A percentile compares a stretch with the other conserved stretches of the same genome.
Conservation (phyloP, 2,797 vertebrate genomes). For the Syngnathus rostellatus region DNA sequence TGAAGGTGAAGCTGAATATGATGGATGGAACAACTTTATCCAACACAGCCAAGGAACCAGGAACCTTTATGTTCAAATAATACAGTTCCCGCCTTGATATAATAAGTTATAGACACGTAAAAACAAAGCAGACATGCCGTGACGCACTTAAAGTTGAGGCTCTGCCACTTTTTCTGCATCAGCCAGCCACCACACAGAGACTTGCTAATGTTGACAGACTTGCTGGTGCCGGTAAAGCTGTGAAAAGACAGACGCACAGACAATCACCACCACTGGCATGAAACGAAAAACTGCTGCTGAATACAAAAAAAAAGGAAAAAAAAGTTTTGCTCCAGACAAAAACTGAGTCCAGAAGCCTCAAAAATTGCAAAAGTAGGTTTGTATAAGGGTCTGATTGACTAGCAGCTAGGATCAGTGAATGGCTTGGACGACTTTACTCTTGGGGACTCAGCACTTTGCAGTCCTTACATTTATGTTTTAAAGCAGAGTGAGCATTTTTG, state of each 20-base stretch:
- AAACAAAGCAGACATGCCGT: conserved; percentile 34
- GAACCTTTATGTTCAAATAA: conserved; percentile 35
- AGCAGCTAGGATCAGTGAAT: conserved; percentile 18
- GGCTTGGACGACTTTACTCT: conserved; percentile 14
- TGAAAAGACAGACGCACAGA: conserved; percentile 37
- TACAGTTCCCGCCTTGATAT: conserved; percentile 16
- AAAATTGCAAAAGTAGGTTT: conserved; percentile 28
- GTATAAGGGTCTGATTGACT: conserved; percentile 22
- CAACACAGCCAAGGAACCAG: conserved; percentile 9
- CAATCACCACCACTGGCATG: conserved; percentile 38
- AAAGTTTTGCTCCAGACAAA: conserved; percentile 14
- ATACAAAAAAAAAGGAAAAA: conserved; percentile 13
- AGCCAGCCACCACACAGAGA: conserved; percentile 48
- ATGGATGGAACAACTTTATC: no score
- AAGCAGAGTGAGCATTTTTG: conserved; percentile 31
- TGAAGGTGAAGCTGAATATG: not conserved
- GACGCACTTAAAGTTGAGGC: conserved; percentile 69
- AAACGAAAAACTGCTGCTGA: conserved; percentile 13
- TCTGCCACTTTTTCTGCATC: conserved; percentile 63
- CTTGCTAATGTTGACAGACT: conserved; percentile 47
- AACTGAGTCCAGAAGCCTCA: conserved; percentile 24
- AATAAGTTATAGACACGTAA: conserved; percentile 10
- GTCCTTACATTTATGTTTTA: conserved; percentile 14
- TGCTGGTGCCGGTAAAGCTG: conserved; percentile 50
- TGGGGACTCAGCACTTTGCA: conserved; percentile 30